phyloP scores from a whole-genome alignment of 2,797 vertebrate genomes.

The Ptychadena robeensis region DNA sequence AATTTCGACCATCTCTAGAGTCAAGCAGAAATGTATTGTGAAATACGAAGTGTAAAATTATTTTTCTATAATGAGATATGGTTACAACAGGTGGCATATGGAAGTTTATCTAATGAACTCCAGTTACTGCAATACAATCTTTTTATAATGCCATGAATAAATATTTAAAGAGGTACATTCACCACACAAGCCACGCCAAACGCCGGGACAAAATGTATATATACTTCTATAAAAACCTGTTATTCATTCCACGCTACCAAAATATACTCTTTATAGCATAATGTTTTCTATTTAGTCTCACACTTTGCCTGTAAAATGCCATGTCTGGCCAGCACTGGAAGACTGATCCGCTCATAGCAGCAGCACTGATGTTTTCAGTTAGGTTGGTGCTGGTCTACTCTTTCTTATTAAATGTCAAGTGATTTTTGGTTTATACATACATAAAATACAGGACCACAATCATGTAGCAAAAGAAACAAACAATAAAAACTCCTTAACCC shows the following conservation, averaged over 20 bases:
- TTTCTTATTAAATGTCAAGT: slow-evolving; percentile 1
- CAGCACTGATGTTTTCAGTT: slow-evolving; percentile 2
- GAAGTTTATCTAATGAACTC: slow-evolving; percentile 23
- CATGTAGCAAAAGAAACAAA: slow-evolving; percentile 11
- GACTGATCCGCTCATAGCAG: background rate
- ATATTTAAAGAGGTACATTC: slow-evolving; percentile 29
- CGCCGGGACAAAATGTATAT: slow-evolving; percentile 21
- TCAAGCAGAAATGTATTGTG: background rate
- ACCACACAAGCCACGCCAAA: slow-evolving; percentile 17
- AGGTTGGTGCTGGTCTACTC: background rate
- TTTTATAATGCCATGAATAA: slow-evolving; percentile 31
- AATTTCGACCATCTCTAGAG: too few species aligned
- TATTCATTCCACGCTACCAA: slow-evolving; percentile 46
- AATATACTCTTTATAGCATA: slow-evolving; percentile 27
- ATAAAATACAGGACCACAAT: background rate
- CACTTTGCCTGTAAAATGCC: slow-evolving; percentile 1
- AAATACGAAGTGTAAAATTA: slow-evolving; percentile 22
- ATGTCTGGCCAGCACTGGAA: slow-evolving; percentile 31
- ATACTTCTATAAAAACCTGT: slow-evolving; percentile 18
- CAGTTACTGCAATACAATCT: slow-evolving; percentile 36
- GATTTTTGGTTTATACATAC: slow-evolving; percentile 4
- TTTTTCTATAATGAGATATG: background rate
- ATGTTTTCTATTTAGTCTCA: slow-evolving; percentile 47
- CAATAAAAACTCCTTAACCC: background rate
- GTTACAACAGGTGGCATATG: background rate